Base-by-base conservation (phyloP, 2,113 vertebrate species). In the Ptyas mucosa region DNA sequence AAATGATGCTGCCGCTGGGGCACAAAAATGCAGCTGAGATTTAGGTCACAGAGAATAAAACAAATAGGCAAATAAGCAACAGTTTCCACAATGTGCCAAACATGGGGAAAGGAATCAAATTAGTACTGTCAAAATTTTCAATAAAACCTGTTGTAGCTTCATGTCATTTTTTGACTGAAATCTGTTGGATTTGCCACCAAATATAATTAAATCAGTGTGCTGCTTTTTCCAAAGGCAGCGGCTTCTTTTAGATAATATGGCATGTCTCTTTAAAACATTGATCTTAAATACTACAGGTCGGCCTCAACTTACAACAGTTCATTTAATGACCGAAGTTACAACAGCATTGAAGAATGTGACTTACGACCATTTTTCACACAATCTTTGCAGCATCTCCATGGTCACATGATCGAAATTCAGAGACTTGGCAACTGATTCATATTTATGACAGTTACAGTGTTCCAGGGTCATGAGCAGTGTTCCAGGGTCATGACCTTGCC, bases 161-260 rank as follows among this genome's bases (percentile, higher is more conserved):
- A 58, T 21, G 18, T 58, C 18, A 89, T n/a, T 23, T 43, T 43
- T 21, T 89, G 21, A 85, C 24, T 51, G 29, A 89, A 89, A 85
- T 49, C 15, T 85, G 12, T 85, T 89, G 64, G 43, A 34, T 46
- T 81, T 51, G 23, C 26, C 5, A 26, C 46, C 49, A 86, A 58
- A 61, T 43, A 34, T 43, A 11, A 15, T 85, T 85, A n/a, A 53
- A 93, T 86, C 21, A 90, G 43, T 51, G 26, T 94, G 92, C 90
- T 93, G 88, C 39, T 57, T 93, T 94, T 93, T 96, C 93, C 88
- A 95, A 95, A 96, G 61, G 90, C 90, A 75, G 88, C 54, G 0
- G 0, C 89, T 93, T 91, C 91, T 94, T 89, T 91, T 52, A 89
- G 94, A 94, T 69, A 75, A 61, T 94, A 95, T 91, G 95, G 94